Base-by-base conservation (phyloP, 2,113 vertebrate species). In the Chloropsis cyanopogon region DNA sequence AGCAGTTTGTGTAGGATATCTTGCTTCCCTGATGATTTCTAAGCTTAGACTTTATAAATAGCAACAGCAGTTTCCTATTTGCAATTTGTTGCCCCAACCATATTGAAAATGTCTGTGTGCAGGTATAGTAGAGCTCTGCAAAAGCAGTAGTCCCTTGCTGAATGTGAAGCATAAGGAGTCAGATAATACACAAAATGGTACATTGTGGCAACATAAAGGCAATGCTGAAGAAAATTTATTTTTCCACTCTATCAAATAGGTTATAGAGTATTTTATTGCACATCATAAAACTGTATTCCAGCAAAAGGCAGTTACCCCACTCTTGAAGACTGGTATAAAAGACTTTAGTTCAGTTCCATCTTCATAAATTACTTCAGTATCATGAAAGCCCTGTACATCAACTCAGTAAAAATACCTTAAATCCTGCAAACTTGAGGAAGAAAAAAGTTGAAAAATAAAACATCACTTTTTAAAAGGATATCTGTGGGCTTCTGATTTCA, bases 181-280 rank as follows among this genome's bases (percentile, higher is more conserved):
- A 49, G 39, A 44, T 54, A 93, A 80, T 37, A 83, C 25, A 90
- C 39, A 83, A 68, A 77, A 85, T 64, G 23, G 28, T 39, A 88
- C 24, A 49, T 35, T 63, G 47, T n/a, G 23, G 76, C 14, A 83
- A 88, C 72, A 83, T 66, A 88, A 94, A 90, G 72, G 41, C 5
- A 8, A 68, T 65, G 46, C 79, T 92, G 64, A 90, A 90, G 91
- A 88, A 88, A 92, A 95, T 90, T 90, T 93, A 93, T 86, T 92
- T 96, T 92, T 72, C 70, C 82, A 90, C 87, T 95, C 88, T 94
- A 83, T 92, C 93, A 93, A 86, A 93, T 83, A 86, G 47, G 72
- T 69, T 90, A 88, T 88, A 61, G 76, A 66, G 82, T 93, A 86
- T 93, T 96, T 93, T 92, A 96, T 39, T 84, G 90, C 49, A 79